phyloP scores from a whole-genome alignment of 2,888 invertebrate genomes.

The Gonocerus acuteangulatus region DNA sequence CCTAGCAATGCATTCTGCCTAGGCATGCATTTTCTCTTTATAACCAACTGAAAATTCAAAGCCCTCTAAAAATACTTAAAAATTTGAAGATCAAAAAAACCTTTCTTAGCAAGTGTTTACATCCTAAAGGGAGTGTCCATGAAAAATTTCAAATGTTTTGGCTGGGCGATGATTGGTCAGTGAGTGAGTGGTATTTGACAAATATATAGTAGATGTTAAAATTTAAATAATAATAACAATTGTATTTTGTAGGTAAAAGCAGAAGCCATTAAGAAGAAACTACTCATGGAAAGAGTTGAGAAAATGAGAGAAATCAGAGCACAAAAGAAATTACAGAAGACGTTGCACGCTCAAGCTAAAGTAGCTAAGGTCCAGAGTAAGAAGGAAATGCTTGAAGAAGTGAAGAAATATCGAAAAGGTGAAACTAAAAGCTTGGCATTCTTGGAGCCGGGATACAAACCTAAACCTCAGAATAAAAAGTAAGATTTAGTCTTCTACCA shows the following conservation, averaged over 20 bases:
- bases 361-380: conserved; percentile 83
- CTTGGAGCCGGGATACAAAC: conserved; percentile 48
- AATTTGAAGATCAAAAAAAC: too few relatives aligned
- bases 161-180: too few relatives aligned
- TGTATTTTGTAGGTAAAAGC: conserved; percentile 36
- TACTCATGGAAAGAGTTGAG: conserved; percentile 77
- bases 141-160: neutral
- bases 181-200: too few relatives aligned
- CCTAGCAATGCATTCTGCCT: too few relatives aligned
- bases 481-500: neutral
- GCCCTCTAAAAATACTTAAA: too few relatives aligned
- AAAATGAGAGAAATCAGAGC: conserved; percentile 81
- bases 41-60: too few relatives aligned
- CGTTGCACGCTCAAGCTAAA: conserved; percentile 75
- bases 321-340: conserved; percentile 87
- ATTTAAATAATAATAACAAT: too few relatives aligned
- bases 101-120: too few relatives aligned
- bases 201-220: too few relatives aligned
- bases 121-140: too few relatives aligned
- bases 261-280: conserved; percentile 67
- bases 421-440: conserved; percentile 71
- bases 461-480: conserved; percentile 38
- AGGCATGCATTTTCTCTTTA: too few relatives aligned
- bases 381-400: conserved; percentile 80
- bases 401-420: conserved; percentile 88